Conservation (phyloP, 2,797 vertebrate genomes). For the Synaphobranchus kaupii region DNA sequence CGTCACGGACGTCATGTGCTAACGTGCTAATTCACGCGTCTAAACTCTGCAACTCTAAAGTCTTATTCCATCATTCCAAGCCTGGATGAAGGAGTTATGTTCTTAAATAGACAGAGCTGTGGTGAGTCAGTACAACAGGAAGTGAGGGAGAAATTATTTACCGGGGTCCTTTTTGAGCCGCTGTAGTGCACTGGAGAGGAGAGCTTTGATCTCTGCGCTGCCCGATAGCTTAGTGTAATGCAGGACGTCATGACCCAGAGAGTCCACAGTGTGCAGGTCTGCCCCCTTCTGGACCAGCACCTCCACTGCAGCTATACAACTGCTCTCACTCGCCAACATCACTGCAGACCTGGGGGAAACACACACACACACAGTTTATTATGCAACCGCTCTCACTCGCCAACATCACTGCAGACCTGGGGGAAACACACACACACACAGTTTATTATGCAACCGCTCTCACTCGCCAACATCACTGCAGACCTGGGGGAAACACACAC, state of each 20-base stretch:
- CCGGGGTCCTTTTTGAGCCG: conserved; percentile 76
- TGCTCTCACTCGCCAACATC: conserved; percentile 85
- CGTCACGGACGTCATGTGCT: too few species aligned
- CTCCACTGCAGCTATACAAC: conserved; percentile 70
- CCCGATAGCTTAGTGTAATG: conserved; percentile 81
- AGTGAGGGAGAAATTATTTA: conserved; percentile 50
- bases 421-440: background rate
- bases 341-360: conserved; percentile 78
- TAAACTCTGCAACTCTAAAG: background rate
- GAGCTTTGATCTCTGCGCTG: conserved; percentile 74
- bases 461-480: too few species aligned
- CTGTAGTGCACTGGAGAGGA: conserved; percentile 69
- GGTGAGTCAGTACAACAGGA: too few species aligned
- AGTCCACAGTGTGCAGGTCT: conserved; percentile 78
- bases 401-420: conserved; percentile 60
- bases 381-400: too few species aligned
- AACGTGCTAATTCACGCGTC: too few species aligned
- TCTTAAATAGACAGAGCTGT: background rate
- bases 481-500: conserved; percentile 62
- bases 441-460: background rate
- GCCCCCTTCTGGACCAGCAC: conserved; percentile 81
- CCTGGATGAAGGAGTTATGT: background rate
- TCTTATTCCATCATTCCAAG: background rate
- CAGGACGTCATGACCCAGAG: conserved; percentile 82
- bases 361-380: background rate